Base-by-base conservation (phyloP, 2,797 vertebrate species). In the Sebastes aleutianus region DNA sequence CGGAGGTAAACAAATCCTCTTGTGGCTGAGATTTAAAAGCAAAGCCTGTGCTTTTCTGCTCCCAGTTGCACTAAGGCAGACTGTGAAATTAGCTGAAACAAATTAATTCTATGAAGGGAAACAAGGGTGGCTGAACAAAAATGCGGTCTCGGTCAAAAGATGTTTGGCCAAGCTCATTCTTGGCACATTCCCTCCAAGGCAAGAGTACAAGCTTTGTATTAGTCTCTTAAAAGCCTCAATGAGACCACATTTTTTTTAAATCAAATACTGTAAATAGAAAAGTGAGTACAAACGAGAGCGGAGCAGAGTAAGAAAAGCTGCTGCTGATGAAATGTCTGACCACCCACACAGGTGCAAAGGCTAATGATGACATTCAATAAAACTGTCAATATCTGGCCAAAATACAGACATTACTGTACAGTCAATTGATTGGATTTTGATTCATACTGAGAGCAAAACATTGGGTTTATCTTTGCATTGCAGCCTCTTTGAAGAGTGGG, bases 1-100 rank as follows among this genome's bases (percentile, higher is more conserved):
- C 81, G 70, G 89, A 89, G 88, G 92, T 92, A 92, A 94, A 93
- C 82, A 91, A 86, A 91, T 89, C 80, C 76, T 90, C 84, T 73
- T 67, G 86, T 85, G 88, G 73, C 77, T 69, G 63, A 87, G 89
- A 91, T 89, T 92, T 91, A 87, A 92, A 54, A 78, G 88, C 73
- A 88, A 91, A 91, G 82, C 90, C 74, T 6, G 66, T 34, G 80
- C 62, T 80, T 85, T 79, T 75, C 86, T 82, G 86, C 80, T 86
- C 77, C 47, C 47, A 22, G 66, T 73, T 65, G 86, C 90, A 87
- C 85, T 71, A 70, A 87, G 50, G 32, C 78, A 85, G 72, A 89
- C 81, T 84, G 71, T 81, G 76, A 90, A 92, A 93, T 90, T 83
- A 91, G 69, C 85, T 89, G 84, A 89, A 89, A 92, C 79, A 84